phyloP scores from a whole-genome alignment of 1,140 invertebrate genomes.

The Ectropis grisescens region DNA sequence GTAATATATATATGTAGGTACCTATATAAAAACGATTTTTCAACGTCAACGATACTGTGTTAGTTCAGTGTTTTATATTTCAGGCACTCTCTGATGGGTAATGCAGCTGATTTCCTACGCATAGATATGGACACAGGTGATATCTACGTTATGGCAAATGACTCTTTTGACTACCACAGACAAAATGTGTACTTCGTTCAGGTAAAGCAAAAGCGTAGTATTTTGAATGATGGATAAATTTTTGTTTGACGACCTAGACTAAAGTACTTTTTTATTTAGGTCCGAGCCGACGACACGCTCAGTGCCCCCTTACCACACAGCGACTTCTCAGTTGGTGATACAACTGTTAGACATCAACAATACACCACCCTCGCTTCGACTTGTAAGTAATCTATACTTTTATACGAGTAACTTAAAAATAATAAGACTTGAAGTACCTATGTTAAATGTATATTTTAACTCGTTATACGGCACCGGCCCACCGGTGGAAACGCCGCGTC shows the following conservation, averaged over 20 bases:
- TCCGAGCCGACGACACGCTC: slow-evolving; percentile 57
- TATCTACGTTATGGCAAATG: slow-evolving; percentile 54
- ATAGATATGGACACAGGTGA: slow-evolving; percentile 61
- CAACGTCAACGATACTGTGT: too few relatives aligned
- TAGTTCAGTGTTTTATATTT: too few relatives aligned
- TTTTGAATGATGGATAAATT: not conserved
- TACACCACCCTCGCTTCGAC: slow-evolving; percentile 64
- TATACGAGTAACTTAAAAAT: too few relatives aligned
- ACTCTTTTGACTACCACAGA: slow-evolving; percentile 71
- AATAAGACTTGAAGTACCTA: too few relatives aligned
- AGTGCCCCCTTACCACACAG: slow-evolving; percentile 48
- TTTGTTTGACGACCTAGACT: too few relatives aligned
- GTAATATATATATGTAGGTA: too few relatives aligned
- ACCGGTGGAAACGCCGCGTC: too few relatives aligned
- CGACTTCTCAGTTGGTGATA: slow-evolving; percentile 66
- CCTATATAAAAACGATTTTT: too few relatives aligned
- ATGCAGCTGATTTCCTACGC: slow-evolving; percentile 33
- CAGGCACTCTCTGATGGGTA: slow-evolving; percentile 65
- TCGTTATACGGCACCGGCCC: too few relatives aligned
- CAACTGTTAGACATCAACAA: slow-evolving; percentile 72
- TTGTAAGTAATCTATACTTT: slow-evolving; percentile 39
- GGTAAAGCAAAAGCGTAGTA: slow-evolving; percentile 37
- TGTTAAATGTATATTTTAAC: too few relatives aligned
- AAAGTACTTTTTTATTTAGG: slow-evolving; percentile 34
- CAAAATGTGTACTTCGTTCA: slow-evolving; percentile 70